Conservation (phyloP, 1,140 invertebrate genomes). For the Formica selysi region DNA sequence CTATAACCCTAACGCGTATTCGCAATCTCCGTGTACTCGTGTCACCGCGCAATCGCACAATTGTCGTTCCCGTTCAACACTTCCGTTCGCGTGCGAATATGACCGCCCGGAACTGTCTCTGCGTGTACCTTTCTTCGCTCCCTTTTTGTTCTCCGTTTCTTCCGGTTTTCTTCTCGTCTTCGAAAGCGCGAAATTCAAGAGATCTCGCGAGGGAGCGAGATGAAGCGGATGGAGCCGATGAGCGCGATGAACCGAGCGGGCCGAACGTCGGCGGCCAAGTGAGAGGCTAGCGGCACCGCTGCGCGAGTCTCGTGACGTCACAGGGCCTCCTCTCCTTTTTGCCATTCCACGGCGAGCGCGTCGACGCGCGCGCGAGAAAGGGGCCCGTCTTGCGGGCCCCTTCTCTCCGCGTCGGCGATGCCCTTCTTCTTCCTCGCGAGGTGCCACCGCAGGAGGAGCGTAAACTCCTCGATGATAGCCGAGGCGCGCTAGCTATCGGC, state of each 20-base stretch:
- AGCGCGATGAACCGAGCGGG: conserved; percentile 76
- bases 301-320: conserved; percentile 83
- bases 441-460: conserved; percentile 65
- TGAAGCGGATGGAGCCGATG: conserved; percentile 59
- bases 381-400: conserved; percentile 75
- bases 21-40: conserved; percentile 13
- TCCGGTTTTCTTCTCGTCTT: not conserved
- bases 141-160: not conserved
- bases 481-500: conserved; percentile 30
- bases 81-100: not conserved
- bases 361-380: conserved; percentile 78
- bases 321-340: conserved; percentile 79
- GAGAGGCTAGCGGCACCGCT: conserved; percentile 83
- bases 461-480: conserved; percentile 63
- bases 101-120: not conserved
- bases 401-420: conserved; percentile 65
- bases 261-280: conserved; percentile 83
- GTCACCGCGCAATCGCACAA: conserved; percentile 59
- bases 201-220: not conserved
- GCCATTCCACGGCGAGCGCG: conserved; percentile 78
- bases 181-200: not conserved
- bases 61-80: conserved; percentile 52
- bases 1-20: not conserved
- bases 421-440: conserved; percentile 74
- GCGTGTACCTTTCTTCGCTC: not conserved